A percentile compares a stretch with the other conserved stretches of the same genome.
Conservation (phyloP, 2,888 invertebrate species). For the Blomia tropicalis region DNA sequence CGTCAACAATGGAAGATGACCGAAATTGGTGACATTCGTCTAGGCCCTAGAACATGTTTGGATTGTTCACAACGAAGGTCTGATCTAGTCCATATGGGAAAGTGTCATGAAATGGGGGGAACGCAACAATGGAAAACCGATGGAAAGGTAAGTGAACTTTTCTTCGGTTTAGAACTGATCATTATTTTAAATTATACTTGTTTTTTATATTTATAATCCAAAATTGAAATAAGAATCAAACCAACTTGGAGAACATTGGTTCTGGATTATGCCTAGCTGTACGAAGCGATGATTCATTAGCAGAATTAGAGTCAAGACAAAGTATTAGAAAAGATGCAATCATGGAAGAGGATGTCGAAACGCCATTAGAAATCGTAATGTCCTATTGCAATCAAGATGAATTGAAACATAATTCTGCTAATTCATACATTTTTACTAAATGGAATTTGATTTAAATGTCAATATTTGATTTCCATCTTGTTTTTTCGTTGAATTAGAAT, state of each 20-base stretch:
- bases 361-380: too few relatives aligned
- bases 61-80: slow-evolving; percentile 50
- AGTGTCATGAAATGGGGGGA: slow-evolving; percentile 81
- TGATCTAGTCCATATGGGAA: slow-evolving; percentile 54
- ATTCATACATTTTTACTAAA: too few relatives aligned
- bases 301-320: too few relatives aligned
- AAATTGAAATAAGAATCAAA: too few relatives aligned
- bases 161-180: too few relatives aligned
- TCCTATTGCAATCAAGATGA: too few relatives aligned
- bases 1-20: slow-evolving; percentile 67
- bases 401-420: too few relatives aligned
- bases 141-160: slow-evolving; percentile 44
- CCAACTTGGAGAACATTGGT: neutral
- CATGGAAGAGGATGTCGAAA: too few relatives aligned
- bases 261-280: slow-evolving; percentile 1
- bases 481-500: too few relatives aligned
- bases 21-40: slow-evolving; percentile 59
- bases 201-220: neutral
- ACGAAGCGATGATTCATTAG: neutral
- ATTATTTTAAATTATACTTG: neutral
- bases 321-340: too few relatives aligned
- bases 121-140: slow-evolving; percentile 82
- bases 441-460: too few relatives aligned
- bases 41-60: slow-evolving; percentile 66
- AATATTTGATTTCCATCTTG: too few relatives aligned